A percentile compares a stretch with the other conserved stretches of the same genome.
Conservation (phyloP, 1,140 invertebrate species). For the Piezodorus guildinii region DNA sequence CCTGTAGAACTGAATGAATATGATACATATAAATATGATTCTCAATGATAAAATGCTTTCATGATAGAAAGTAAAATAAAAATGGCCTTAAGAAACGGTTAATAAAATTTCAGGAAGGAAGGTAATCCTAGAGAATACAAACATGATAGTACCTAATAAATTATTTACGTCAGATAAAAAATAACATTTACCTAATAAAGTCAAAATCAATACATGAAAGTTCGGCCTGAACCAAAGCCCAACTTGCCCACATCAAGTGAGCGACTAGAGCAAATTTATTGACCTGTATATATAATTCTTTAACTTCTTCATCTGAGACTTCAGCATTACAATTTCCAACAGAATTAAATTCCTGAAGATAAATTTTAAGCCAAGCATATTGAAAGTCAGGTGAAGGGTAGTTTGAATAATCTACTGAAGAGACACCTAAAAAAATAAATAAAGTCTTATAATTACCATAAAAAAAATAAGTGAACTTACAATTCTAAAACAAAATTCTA, state of each 20-base stretch:
- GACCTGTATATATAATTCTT: conserved; percentile 60
- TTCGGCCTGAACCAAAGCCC: conserved; percentile 83
- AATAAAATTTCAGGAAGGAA: too few species aligned
- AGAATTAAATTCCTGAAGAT: conserved; percentile 52
- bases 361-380: conserved; percentile 64
- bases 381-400: conserved; percentile 76
- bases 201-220: conserved; percentile 90
- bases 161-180: background rate
- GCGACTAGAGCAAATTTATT: conserved; percentile 67
- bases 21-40: too few species aligned
- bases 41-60: too few species aligned
- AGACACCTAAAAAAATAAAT: conserved; percentile 45
- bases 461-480: too few species aligned
- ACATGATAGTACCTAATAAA: too few species aligned
- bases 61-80: too few species aligned
- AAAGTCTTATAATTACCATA: too few species aligned
- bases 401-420: conserved; percentile 56
- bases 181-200: conserved; percentile 59
- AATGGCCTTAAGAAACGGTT: too few species aligned
- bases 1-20: too few species aligned
- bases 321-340: conserved; percentile 27
- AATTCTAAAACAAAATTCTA: too few species aligned
- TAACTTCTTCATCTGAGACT: conserved; percentile 45
- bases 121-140: too few species aligned
- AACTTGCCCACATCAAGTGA: conserved; percentile 87